A percentile compares a stretch with the other conserved stretches of the same genome.
Evolutionary conservation across 2,888 invertebrate genomes (phyloP).

Genomic region (Brachyptera risi): DNA sequence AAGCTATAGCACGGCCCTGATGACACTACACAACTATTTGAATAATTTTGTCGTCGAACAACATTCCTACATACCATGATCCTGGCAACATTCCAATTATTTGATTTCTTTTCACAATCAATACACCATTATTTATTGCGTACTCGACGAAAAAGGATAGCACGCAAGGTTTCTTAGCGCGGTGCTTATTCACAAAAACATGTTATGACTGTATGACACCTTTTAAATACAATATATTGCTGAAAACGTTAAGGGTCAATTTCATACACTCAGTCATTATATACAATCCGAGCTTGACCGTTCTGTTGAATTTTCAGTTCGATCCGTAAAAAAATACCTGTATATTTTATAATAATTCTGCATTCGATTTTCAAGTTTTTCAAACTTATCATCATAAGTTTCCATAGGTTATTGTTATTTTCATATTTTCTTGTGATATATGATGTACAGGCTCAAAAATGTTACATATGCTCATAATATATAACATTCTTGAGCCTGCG

Average conservation of each 20-base stretch:
- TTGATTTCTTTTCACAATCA: neutral
- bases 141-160: neutral
- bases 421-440: no score
- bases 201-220: slow-evolving; percentile 5
- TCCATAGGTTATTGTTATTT: no score
- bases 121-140: slow-evolving; percentile 4
- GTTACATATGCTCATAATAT: no score
- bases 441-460: no score
- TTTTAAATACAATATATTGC: slow-evolving; percentile 9
- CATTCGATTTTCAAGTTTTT: no score
- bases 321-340: no score
- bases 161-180: neutral
- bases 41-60: neutral
- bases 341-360: no score
- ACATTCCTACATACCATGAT: neutral
- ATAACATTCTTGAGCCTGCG: no score
- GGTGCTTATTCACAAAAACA: neutral
- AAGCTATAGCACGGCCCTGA: no score
- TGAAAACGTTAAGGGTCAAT: neutral
- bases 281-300: no score
- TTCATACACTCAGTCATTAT: neutral
- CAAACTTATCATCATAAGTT: no score
- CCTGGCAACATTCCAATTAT: neutral
- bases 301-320: no score
- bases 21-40: neutral